A percentile compares a stretch with the other conserved stretches of the same genome.
Conservation (phyloP, 2,888 invertebrate genomes). For the Aphelenchoides bicaudatus region DNA sequence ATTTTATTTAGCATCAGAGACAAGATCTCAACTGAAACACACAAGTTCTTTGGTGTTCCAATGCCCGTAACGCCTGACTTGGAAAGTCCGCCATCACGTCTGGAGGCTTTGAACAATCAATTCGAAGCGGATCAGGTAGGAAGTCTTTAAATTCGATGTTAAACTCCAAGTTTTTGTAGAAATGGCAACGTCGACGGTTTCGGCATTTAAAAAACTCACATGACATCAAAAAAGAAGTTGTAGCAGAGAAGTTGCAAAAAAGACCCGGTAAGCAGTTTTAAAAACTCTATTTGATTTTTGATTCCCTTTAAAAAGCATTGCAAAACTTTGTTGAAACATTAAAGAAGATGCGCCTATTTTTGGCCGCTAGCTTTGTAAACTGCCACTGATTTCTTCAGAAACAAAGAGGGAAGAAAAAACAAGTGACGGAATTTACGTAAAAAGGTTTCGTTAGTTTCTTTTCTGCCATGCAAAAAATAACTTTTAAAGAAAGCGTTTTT, state of each 20-base stretch:
- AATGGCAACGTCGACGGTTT: constrained; percentile 35
- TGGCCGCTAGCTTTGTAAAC: too few species aligned
- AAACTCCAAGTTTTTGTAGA: too few species aligned
- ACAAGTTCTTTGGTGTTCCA: constrained; percentile 29
- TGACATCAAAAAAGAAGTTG: constrained; percentile 29
- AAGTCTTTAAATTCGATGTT: not conserved
- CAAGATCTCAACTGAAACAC: constrained; percentile 26
- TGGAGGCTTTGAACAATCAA: not conserved
- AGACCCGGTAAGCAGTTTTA: constrained; percentile 1
- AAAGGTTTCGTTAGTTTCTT: too few species aligned
- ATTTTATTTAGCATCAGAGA: constrained; percentile 22
- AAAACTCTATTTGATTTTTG: too few species aligned
- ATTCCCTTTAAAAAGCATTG: too few species aligned
- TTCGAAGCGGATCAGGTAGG: not conserved
- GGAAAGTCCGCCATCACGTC: constrained; percentile 1
- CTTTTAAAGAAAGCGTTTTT: too few species aligned
- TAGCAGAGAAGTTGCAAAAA: constrained; percentile 27
- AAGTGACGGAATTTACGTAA: too few species aligned
- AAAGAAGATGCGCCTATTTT: too few species aligned
- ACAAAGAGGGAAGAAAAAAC: too few species aligned
- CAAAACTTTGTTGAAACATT: too few species aligned
- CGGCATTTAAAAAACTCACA: constrained; percentile 33
- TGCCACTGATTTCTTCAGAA: too few species aligned
- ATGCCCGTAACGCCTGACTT: constrained; percentile 24
- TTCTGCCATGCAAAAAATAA: too few species aligned